Conservation (phyloP, 2,113 vertebrate genomes). For the Labrus mixtus region DNA sequence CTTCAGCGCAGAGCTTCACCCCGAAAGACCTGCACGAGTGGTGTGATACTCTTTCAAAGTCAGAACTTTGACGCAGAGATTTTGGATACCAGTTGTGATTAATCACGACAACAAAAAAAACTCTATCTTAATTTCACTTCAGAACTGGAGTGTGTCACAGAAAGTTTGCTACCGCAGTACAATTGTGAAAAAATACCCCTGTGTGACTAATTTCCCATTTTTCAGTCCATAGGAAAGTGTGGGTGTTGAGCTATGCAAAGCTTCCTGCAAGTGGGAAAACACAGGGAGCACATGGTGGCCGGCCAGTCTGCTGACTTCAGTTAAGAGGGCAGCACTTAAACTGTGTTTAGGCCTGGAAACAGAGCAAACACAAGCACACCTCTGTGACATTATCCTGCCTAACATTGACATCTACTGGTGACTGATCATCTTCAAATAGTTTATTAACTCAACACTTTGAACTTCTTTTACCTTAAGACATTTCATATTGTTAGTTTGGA, state of each 20-base stretch:
- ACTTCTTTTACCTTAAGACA: too few relatives aligned
- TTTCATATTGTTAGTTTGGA: background rate
- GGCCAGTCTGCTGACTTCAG: conserved; percentile 40
- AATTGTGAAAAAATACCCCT: conserved; percentile 48
- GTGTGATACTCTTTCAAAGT: conserved; percentile 20
- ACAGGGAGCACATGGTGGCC: conserved; percentile 61
- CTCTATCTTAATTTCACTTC: conserved; percentile 21
- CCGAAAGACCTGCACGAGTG: conserved; percentile 28
- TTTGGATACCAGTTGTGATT: background rate
- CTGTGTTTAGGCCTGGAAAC: conserved; percentile 15
- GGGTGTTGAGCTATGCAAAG: conserved; percentile 73
- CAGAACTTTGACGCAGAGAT: conserved; percentile 8
- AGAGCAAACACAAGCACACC: background rate
- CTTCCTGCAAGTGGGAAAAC: conserved; percentile 68
- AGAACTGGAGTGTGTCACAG: conserved; percentile 37
- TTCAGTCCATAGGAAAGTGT: conserved; percentile 70
- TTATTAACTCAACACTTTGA: background rate
- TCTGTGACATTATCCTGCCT: conserved; percentile 44
- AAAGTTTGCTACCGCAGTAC: conserved; percentile 31
- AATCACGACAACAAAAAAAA: conserved; percentile 10
- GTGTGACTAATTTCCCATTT: conserved; percentile 62
- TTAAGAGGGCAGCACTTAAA: conserved; percentile 41
- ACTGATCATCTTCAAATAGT: conserved; percentile 3
- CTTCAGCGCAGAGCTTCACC: conserved; percentile 26
- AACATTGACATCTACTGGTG: conserved; percentile 74